Percentiles rank a stretch among this genome's conserved stretches.
phyloP scores from a whole-genome alignment of 2,888 invertebrate genomes.

The Romanomermis culicivorax region DNA sequence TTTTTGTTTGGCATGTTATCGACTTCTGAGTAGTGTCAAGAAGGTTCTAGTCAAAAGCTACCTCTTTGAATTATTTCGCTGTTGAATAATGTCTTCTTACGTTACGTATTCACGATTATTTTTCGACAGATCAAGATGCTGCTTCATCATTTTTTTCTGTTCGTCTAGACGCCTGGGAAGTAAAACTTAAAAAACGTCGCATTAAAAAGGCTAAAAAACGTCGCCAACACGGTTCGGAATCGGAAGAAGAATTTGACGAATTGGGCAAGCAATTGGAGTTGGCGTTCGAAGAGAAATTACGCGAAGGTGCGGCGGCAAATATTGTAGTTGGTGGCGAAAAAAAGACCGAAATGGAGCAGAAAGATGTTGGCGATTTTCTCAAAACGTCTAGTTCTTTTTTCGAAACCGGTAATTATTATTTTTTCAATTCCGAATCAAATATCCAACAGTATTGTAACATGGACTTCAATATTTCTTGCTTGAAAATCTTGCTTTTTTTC shows the following conservation, averaged over 20 bases:
- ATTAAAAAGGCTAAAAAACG: constrained; percentile 1
- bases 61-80: too few relatives aligned
- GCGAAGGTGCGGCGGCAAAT: neutral
- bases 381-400: neutral
- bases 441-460: neutral
- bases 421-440: neutral
- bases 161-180: constrained; percentile 1
- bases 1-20: too few relatives aligned
- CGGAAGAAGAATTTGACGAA: neutral
- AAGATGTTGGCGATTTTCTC: neutral
- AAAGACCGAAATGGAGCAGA: neutral
- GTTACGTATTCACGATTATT: too few relatives aligned
- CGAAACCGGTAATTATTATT: neutral
- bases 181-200: neutral
- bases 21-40: too few relatives aligned
- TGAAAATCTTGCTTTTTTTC: too few relatives aligned
- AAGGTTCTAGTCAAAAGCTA: too few relatives aligned
- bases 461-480: neutral
- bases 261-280: neutral
- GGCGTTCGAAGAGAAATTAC: neutral
- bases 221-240: neutral
- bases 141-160: too few relatives aligned
- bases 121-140: too few relatives aligned
- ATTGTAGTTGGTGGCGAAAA: neutral
- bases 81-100: too few relatives aligned